Evolutionary conservation across 2,113 vertebrate species (phyloP), one percentile per base, ranked within the genome.

Genomic region (Oncorhynchus mykiss): DNA sequence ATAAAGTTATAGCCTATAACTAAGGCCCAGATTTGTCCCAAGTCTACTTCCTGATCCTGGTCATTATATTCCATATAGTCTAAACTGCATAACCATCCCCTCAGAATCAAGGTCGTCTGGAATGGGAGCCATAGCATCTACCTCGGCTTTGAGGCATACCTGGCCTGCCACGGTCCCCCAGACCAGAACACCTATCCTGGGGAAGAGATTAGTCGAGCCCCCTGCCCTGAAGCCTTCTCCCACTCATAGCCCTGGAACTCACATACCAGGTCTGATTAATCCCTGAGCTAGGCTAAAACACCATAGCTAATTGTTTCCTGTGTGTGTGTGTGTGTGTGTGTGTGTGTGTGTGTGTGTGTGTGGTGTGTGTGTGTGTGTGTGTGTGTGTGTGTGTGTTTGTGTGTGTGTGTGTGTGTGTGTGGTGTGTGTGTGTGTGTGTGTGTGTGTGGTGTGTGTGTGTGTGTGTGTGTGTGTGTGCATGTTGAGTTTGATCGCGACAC

Each of bases 241-340:
- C 5, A 54, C 27, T 54, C 12, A 14, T 51, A 49, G 27, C 45
- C 74, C 48, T 49, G 27, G 71, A 80, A 64, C 45, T 74, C 71
- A 71, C 45, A 11, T 20, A 71, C 45, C 54, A 51, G 51, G 59
- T 72, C 25, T 68, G 70, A 57, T 81, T 76, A 78, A 70, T n/a
- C 77, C 51, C 71, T 12, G 22, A 70, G 25, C 27, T 31, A 34
- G 81, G 7, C 34, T 2, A 2, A 31, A 69, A 78, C 51, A 84
- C 74, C 72, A 76, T 51, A 71, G 69, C 62, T 78, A 76, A 85
- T 78, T 22, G 13, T 70, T 71, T 82, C 77, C 62, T 65, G 25
- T 64, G 6, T 34, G 49, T 71, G 14, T 29, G 49, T 72, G 69
- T 51, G 14, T 72, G 29, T 72, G 68, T 54, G 39, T 57, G 16